phyloP scores from a whole-genome alignment of 2,113 vertebrate species.

The Tapirus terrestris region DNA sequence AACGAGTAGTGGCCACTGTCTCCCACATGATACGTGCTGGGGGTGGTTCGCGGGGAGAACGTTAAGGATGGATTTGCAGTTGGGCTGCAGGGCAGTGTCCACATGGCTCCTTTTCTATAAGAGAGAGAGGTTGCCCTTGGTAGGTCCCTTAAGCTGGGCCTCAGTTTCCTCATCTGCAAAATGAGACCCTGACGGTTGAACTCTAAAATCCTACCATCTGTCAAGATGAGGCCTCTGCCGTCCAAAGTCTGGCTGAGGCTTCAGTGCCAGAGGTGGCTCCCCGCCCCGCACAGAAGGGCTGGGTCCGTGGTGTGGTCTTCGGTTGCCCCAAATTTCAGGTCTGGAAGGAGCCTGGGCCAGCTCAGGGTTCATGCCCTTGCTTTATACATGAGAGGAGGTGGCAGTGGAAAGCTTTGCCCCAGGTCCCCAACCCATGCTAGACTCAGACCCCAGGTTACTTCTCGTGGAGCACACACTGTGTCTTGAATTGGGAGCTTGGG shows the following conservation, averaged over 20 bases:
- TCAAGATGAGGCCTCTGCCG: background rate
- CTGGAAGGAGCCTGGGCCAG: background rate
- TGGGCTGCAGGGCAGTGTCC: background rate
- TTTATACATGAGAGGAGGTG: background rate
- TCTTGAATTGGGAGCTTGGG: background rate
- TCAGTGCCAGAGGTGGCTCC: fast-evolving
- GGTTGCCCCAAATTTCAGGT: background rate
- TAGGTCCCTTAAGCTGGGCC: background rate
- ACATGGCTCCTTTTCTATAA: background rate
- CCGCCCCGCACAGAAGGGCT: fast-evolving
- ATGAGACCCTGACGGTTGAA: background rate
- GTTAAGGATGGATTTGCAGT: background rate
- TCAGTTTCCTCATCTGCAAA: constrained; percentile 18
- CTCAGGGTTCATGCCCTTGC: fast-evolving
- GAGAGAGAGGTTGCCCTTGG: background rate
- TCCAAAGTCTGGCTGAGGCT: background rate
- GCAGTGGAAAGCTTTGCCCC: fast-evolving
- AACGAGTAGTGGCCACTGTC: fast-evolving
- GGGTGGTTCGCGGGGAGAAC: background rate
- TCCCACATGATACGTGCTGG: fast-evolving
- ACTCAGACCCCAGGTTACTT: background rate
- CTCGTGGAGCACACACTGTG: background rate
- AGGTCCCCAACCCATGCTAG: fast-evolving
- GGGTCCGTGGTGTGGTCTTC: background rate
- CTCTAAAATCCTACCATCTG: background rate